Conservation (phyloP, 2,888 invertebrate species). For the Monoplex corrugatus region DNA sequence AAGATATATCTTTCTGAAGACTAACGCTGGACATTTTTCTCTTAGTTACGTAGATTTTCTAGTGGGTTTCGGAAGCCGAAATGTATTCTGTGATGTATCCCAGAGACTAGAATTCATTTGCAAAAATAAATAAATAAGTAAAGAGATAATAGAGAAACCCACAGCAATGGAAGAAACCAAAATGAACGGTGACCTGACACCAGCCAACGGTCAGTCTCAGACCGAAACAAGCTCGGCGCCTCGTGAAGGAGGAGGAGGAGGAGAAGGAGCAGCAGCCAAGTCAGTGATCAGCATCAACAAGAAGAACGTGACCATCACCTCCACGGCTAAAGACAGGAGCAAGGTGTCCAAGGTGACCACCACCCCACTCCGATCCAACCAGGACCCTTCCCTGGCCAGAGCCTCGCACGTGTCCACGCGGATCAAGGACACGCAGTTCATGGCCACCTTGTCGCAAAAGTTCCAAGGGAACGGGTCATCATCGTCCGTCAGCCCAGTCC, state of each 20-base stretch:
- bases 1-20: no score
- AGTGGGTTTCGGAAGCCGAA: no score
- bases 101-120: no score
- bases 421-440: constrained; percentile 15
- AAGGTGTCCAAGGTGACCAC: constrained; percentile 33
- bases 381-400: constrained; percentile 7
- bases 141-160: no score
- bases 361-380: constrained; percentile 16
- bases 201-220: neutral
- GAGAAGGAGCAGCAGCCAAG: constrained; percentile 44
- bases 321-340: constrained; percentile 37
- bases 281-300: constrained; percentile 57
- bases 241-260: no score
- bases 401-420: constrained; percentile 2
- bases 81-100: no score
- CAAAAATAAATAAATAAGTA: neutral
- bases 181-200: neutral
- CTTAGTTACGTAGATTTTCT: no score
- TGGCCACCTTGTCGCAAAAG: constrained; percentile 47
- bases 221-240: neutral
- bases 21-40: no score
- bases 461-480: constrained; percentile 2
- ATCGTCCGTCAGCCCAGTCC: no score
- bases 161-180: neutral
- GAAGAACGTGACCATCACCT: constrained; percentile 53